Evolutionary conservation across 2,888 invertebrate genomes (phyloP).

Genomic region (Nowickia ferox): DNA sequence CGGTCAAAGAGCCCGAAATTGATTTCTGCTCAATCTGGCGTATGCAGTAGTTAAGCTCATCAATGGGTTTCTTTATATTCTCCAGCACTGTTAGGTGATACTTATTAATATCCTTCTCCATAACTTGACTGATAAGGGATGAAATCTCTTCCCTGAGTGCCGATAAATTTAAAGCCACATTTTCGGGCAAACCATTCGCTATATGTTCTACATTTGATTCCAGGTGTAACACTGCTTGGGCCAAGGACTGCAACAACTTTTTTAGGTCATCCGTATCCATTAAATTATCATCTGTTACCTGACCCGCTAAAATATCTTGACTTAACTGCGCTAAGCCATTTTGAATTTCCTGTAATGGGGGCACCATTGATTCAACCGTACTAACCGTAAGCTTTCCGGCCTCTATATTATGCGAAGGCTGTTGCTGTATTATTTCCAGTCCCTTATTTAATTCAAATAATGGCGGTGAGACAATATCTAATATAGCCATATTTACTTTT

Average conservation of each 20-base stretch:
- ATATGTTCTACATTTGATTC: slow-evolving; percentile 82
- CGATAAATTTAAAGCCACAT: slow-evolving; percentile 79
- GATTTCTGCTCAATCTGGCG: slow-evolving; percentile 82
- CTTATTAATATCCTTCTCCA: slow-evolving; percentile 83
- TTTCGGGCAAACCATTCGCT: slow-evolving; percentile 76
- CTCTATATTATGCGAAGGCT: slow-evolving; percentile 77
- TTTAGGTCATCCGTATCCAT: slow-evolving; percentile 82
- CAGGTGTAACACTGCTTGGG: slow-evolving; percentile 82
- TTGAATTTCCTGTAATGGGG: slow-evolving; percentile 86
- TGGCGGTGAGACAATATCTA: slow-evolving; percentile 87
- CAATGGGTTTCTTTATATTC: slow-evolving; percentile 84
- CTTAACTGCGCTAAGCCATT: slow-evolving; percentile 84
- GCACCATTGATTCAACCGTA: slow-evolving; percentile 84
- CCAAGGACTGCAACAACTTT: slow-evolving; percentile 82
- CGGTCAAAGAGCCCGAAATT: slow-evolving; percentile 80
- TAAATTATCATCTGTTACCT: slow-evolving; percentile 78
- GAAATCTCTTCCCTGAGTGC: slow-evolving; percentile 85
- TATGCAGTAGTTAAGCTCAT: slow-evolving; percentile 83
- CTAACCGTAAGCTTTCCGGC: slow-evolving; percentile 82
- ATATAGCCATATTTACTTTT: slow-evolving; percentile 85
- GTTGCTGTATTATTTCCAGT: slow-evolving; percentile 84
- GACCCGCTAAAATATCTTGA: slow-evolving; percentile 83
- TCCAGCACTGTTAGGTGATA: slow-evolving; percentile 83
- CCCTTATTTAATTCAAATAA: slow-evolving; percentile 86
- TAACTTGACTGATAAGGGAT: slow-evolving; percentile 85